phyloP scores from a whole-genome alignment of 2,113 vertebrate species.

The Brachyhypopomus occidentalis region DNA sequence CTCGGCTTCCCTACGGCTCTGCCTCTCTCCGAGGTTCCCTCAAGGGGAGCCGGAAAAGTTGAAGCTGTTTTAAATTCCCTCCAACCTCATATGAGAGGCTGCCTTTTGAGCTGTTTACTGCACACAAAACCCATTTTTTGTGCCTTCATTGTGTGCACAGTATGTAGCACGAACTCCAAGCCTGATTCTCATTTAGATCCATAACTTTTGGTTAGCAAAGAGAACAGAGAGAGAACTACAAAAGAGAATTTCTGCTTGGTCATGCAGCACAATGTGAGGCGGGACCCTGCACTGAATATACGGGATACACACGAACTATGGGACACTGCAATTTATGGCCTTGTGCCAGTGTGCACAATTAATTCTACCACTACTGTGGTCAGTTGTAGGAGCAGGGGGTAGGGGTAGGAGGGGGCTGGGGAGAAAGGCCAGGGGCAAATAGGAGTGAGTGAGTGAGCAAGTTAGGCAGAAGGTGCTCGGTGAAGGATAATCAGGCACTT shows the following conservation, averaged over 20 bases:
- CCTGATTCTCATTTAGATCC: slow-evolving; percentile 47
- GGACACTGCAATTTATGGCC: neutral
- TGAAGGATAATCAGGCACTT: slow-evolving; percentile 60
- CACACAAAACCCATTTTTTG: slow-evolving; percentile 59
- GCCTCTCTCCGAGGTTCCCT: slow-evolving; percentile 50
- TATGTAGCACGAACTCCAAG: slow-evolving; percentile 48
- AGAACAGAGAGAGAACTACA: neutral
- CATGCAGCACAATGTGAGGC: neutral
- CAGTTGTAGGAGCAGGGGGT: neutral
- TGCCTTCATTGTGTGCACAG: slow-evolving; percentile 46
- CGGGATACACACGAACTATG: neutral
- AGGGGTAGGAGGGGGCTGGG: neutral
- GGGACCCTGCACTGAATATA: neutral
- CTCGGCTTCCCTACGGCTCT: slow-evolving; percentile 54
- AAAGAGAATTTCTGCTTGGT: slow-evolving; percentile 7
- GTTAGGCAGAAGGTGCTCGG: slow-evolving; percentile 6
- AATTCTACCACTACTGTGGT: neutral
- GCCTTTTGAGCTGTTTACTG: slow-evolving; percentile 69
- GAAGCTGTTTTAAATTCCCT: slow-evolving; percentile 68
- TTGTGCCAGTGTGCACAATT: neutral
- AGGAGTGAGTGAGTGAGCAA: slow-evolving; percentile 28
- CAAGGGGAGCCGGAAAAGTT: slow-evolving; percentile 46
- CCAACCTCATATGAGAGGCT: slow-evolving; percentile 54
- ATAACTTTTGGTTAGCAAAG: slow-evolving; percentile 10
- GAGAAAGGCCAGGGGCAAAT: slow-evolving; percentile 26